phyloP scores from a whole-genome alignment of 2,888 invertebrate species.

The Drosophila mulleri region DNA sequence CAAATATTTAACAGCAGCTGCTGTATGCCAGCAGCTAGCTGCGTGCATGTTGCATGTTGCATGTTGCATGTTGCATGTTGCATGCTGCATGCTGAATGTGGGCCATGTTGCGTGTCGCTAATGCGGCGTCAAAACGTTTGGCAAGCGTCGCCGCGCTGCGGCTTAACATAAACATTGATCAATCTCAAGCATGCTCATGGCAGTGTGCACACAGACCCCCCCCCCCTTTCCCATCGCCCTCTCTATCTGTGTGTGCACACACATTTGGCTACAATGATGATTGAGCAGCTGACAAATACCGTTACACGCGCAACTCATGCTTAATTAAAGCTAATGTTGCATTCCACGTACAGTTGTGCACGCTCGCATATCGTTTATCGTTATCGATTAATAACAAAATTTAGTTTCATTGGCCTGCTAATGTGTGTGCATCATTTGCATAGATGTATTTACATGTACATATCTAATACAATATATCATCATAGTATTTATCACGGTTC shows the following conservation, averaged over 20 bases:
- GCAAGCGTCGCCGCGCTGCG: conserved; percentile 33
- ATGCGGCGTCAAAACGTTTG: conserved; percentile 31
- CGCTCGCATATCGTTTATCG: conserved; percentile 31
- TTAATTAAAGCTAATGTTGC: conserved; percentile 23
- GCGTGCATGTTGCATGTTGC: too few relatives aligned
- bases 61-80: conserved; percentile 16
- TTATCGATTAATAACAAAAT: conserved; percentile 6
- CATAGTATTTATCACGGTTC: background rate
- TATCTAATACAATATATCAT: background rate
- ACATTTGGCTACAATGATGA: conserved; percentile 37
- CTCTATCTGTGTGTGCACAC: background rate
- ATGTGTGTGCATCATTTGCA: background rate
- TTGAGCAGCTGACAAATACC: conserved; percentile 32
- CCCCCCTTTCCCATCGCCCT: background rate
- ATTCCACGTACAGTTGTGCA: background rate
- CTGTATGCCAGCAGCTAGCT: too few relatives aligned
- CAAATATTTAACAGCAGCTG: conserved; percentile 40
- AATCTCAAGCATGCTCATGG: conserved; percentile 41
- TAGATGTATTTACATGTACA: background rate
- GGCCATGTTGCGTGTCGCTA: conserved; percentile 14
- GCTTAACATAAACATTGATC: conserved; percentile 55
- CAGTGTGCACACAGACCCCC: background rate
- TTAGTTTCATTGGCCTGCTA: background rate
- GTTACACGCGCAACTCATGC: conserved; percentile 23
- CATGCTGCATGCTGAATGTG: conserved; percentile 23